These are phyloP conservation scores for Myiotriccus ornatus DNA, from an alignment of 2,797 vertebrate genomes.

Conservation along the genomic window DNA sequence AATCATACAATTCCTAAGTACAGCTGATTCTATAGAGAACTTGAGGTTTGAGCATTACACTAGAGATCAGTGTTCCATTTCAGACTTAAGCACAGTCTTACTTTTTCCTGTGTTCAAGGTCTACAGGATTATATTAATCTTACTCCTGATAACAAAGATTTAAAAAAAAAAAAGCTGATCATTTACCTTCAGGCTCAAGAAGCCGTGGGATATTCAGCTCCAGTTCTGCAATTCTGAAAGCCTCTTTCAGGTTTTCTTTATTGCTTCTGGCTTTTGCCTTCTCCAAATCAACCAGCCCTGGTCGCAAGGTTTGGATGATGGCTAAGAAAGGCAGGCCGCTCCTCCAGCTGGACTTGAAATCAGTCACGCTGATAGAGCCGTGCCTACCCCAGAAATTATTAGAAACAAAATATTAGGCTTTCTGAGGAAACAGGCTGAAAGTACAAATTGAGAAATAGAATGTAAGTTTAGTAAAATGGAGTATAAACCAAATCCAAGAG, in stretches of 20 bases:
- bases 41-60: background rate
- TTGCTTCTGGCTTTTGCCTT: slow-evolving; percentile 83
- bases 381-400: slow-evolving; percentile 33
- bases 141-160: background rate
- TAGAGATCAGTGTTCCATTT: background rate
- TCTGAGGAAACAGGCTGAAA: background rate
- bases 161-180: background rate
- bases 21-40: background rate
- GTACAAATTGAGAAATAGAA: background rate
- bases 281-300: slow-evolving; percentile 86
- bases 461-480: background rate
- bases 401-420: background rate
- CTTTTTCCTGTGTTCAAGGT: background rate
- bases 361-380: slow-evolving; percentile 79
- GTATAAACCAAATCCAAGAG: background rate
- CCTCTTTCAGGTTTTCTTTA: slow-evolving; percentile 90
- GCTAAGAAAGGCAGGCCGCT: slow-evolving; percentile 90
- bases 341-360: slow-evolving; percentile 94
- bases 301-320: slow-evolving; percentile 84
- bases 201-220: slow-evolving; percentile 89
- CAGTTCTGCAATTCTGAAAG: slow-evolving; percentile 85
- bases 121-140: background rate
- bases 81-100: background rate
- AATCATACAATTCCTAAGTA: background rate
- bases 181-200: slow-evolving; percentile 88